phyloP scores from a whole-genome alignment of 1,140 invertebrate species.

The Belonocnema kinseyi region DNA sequence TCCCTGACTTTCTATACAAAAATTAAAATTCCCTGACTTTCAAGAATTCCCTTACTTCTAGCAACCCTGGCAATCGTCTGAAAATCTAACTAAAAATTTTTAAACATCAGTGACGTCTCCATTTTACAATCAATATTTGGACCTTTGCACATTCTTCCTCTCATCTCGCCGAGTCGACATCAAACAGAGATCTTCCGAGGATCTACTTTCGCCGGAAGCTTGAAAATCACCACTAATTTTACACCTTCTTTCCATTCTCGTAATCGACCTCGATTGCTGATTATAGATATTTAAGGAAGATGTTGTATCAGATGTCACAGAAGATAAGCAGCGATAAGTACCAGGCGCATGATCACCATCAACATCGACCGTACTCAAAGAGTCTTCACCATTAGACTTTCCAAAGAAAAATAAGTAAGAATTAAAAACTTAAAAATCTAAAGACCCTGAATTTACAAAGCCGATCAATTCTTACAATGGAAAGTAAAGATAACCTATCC shows the following conservation, averaged over 20 bases:
- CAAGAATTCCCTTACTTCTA: too few relatives aligned
- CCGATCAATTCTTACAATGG: too few relatives aligned
- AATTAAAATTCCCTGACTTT: too few relatives aligned
- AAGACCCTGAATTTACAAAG: too few relatives aligned
- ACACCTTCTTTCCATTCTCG: conserved; percentile 47
- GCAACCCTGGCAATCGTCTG: too few relatives aligned
- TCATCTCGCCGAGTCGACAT: background rate
- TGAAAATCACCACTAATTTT: conserved; percentile 34
- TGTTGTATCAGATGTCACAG: conserved; percentile 19
- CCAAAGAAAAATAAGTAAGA: background rate
- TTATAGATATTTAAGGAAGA: background rate
- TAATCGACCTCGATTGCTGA: conserved; percentile 25
- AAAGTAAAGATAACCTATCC: too few relatives aligned
- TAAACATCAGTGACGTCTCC: too few relatives aligned
- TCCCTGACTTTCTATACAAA: too few relatives aligned
- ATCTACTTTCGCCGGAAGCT: background rate
- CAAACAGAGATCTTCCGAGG: background rate
- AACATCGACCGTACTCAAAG: conserved; percentile 11
- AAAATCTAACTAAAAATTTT: too few relatives aligned
- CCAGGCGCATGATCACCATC: conserved; percentile 32
- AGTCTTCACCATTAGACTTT: conserved; percentile 30
- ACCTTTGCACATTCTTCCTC: conserved; percentile 1
- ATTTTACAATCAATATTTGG: too few relatives aligned
- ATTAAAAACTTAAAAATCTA: too few relatives aligned
- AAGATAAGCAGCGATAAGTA: conserved; percentile 54